Conservation (phyloP, 2,797 vertebrate genomes). For the Rhincodon typus region DNA sequence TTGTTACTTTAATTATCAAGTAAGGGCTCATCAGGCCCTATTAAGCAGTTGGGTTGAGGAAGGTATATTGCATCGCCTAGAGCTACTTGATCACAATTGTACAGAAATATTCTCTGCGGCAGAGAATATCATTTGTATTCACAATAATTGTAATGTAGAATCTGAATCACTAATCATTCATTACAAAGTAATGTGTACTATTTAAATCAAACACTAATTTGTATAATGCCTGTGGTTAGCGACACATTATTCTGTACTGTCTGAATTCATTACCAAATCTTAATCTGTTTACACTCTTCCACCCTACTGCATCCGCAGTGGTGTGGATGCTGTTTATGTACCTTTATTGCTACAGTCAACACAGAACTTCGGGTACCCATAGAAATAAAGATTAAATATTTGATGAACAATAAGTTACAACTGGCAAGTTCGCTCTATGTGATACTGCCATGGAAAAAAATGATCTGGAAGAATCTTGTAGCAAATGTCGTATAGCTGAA, state of each 20-base stretch:
- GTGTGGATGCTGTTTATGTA: not conserved
- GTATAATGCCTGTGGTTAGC: not conserved
- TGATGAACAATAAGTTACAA: not conserved
- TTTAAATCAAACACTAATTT: not conserved
- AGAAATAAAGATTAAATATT: not conserved
- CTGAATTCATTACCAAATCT: not conserved
- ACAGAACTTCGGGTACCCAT: too few relatives aligned
- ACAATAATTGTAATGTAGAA: not conserved
- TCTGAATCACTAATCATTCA: constrained; percentile 11
- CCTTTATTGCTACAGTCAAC: not conserved
- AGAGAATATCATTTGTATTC: not conserved
- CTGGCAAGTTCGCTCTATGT: not conserved
- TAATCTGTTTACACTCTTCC: not conserved
- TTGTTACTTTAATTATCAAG: not conserved
- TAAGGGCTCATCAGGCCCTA: not conserved
- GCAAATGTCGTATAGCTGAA: not conserved
- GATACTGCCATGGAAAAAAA: not conserved
- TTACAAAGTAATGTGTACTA: constrained; percentile 14
- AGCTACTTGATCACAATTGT: not conserved
- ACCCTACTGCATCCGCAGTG: not conserved
- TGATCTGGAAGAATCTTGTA: not conserved
- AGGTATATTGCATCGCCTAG: not conserved
- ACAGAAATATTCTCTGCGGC: not conserved
- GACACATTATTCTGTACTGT: constrained; percentile 1
- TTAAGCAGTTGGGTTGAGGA: not conserved